phyloP scores from a whole-genome alignment of 2,113 vertebrate genomes.

The Apistogramma diplotaenia region DNA sequence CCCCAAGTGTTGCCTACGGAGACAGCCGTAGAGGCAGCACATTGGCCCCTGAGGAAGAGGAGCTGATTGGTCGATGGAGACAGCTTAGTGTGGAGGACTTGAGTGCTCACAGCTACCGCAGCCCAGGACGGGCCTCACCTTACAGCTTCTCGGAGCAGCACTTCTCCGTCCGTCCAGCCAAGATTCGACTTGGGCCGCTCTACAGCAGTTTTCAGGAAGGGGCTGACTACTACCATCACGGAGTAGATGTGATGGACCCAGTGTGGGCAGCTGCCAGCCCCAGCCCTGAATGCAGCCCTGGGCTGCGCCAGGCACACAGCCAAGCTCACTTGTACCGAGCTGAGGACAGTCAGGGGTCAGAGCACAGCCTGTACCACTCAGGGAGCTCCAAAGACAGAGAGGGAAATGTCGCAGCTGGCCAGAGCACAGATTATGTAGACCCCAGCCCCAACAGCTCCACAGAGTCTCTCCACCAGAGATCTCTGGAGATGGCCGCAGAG shows the following conservation, averaged over 20 bases:
- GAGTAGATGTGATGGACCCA: constrained; percentile 53
- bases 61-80: constrained; percentile 87
- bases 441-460: constrained; percentile 89
- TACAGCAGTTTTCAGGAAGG: constrained; percentile 96
- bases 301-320: constrained; percentile 79
- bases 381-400: constrained; percentile 85
- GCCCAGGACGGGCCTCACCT: constrained; percentile 82
- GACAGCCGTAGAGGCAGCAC: constrained; percentile 83
- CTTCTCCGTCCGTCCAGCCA: constrained; percentile 79
- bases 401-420: constrained; percentile 59
- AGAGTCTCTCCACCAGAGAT: constrained; percentile 87
- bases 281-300: constrained; percentile 84
- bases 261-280: constrained; percentile 73
- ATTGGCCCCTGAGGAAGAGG: constrained; percentile 83
- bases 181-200: constrained; percentile 86
- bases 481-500: constrained; percentile 85
- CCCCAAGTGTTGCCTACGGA: constrained; percentile 83
- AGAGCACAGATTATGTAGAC: constrained; percentile 83
- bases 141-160: constrained; percentile 93
- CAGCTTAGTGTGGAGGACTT: constrained; percentile 92
- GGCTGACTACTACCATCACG: constrained; percentile 86
- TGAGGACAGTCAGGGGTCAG: constrained; percentile 84
- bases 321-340: constrained; percentile 80
- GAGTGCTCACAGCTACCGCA: constrained; percentile 85
- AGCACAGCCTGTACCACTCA: constrained; percentile 86